Evolutionary conservation across 2,113 vertebrate genomes (phyloP), one percentile per base, ranked within the genome.

Genomic region (Menidia beryllina): DNA sequence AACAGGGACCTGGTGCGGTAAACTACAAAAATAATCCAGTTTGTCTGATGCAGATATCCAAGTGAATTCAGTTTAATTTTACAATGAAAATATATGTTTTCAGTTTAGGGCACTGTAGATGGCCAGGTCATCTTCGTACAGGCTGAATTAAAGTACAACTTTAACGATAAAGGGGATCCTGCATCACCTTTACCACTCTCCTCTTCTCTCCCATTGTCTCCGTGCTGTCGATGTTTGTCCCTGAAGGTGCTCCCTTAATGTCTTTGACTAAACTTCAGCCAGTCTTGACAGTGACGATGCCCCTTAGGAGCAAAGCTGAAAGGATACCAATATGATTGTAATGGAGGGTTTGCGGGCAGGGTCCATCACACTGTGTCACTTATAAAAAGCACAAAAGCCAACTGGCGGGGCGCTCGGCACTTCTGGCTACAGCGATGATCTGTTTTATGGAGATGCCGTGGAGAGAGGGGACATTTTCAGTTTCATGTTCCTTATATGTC

Each of bases 191-290:
- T 34, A 26, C 45, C 27, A 11, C n/a, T 56, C 41, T 43, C 60
- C 45, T 55, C 47, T 30, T 41, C 36, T 39, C 53, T 54, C 48
- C 43, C 15, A 38, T 71, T 64, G n/a, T 36, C 68, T 58, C 55
- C 67, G 25, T 30, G 50, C 76, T 4, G 2, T 14, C 54, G 60
- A 69, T 79, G 68, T 80, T 66, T 88, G 82, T 89, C 88, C 91
- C 91, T 79, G 52, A 68, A 90, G 88, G 88, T 86, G 75, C 79
- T 88, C 78, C 81, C 85, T 85, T 88, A 90, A 88, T 89, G 87
- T 90, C 84, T 88, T 90, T 87, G 88, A 91, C 90, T 91, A 89
- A 91, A 90, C 89, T 89, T 89, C 85, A 91, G 81, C 85, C 79
- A 77, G 78, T 77, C 81, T 83, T 86, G 84, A 84, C 86, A 79